phyloP scores from a whole-genome alignment of 2,888 invertebrate species.

The Dendrolimus pini region DNA sequence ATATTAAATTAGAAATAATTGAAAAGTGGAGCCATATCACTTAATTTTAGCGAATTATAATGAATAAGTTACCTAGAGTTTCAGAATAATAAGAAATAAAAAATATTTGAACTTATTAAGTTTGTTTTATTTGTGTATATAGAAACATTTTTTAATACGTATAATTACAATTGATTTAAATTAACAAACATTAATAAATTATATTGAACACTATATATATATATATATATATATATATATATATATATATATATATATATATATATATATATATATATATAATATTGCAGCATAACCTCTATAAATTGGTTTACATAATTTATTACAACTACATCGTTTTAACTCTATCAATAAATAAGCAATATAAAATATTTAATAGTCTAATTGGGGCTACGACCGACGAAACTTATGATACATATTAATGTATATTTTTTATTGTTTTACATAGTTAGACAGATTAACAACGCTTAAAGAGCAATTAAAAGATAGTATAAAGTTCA shows the following conservation, averaged over 20 bases:
- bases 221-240: too few relatives aligned
- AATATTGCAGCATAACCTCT: too few relatives aligned
- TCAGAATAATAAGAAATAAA: conserved; percentile 33
- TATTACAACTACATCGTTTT: too few relatives aligned
- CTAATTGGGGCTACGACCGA: conserved; percentile 2
- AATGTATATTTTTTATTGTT: background rate
- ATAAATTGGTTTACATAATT: too few relatives aligned
- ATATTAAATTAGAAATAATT: conserved; percentile 25
- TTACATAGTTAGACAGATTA: too few relatives aligned
- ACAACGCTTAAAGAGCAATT: too few relatives aligned
- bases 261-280: too few relatives aligned
- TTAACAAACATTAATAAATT: conserved; percentile 15
- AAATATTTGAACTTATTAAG: conserved; percentile 29
- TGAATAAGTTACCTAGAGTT: conserved; percentile 61
- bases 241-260: too few relatives aligned
- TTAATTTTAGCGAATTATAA: conserved; percentile 45
- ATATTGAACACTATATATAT: too few relatives aligned
- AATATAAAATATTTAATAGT: conserved; percentile 9
- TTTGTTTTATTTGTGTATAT: conserved; percentile 35
- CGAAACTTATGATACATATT: background rate
- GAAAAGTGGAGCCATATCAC: conserved; percentile 67
- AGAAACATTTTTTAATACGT: background rate
- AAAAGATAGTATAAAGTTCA: too few relatives aligned
- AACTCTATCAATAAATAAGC: conserved; percentile 5
- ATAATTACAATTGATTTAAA: conserved; percentile 16